A percentile compares a stretch with the other conserved stretches of the same genome.
These are phyloP conservation scores for Nycticorax nycticorax DNA, from an alignment of 2,113 vertebrate genomes.

Conservation along the genomic window DNA sequence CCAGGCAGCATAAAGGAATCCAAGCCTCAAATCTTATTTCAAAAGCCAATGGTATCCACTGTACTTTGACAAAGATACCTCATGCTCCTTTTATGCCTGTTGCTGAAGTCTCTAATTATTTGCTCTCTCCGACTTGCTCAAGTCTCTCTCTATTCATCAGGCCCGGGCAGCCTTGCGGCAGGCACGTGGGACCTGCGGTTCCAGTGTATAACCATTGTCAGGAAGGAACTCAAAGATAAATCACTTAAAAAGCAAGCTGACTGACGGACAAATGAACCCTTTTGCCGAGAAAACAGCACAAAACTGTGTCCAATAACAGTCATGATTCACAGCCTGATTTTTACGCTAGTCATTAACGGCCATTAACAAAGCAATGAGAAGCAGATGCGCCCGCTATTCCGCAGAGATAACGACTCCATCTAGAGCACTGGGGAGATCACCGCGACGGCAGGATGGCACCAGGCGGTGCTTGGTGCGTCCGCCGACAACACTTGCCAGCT, in stretches of 20 bases:
- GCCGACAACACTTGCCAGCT: not conserved
- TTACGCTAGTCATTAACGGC: conserved; percentile 16
- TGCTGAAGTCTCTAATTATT: conserved; percentile 47
- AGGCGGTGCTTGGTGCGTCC: not conserved
- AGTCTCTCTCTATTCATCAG: conserved; percentile 12
- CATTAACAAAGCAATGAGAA: conserved; percentile 21
- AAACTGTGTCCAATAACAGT: conserved; percentile 19
- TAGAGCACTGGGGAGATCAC: conserved; percentile 1
- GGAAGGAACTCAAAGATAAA: conserved; percentile 32
- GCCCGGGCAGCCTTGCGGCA: not conserved
- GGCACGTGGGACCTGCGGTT: not conserved
- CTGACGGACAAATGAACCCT: not conserved
- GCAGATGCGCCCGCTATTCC: conserved; percentile 48
- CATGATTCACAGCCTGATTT: conserved; percentile 19
- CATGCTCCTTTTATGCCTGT: not conserved
- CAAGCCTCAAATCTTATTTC: conserved; percentile 25
- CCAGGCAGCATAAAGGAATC: conserved; percentile 10
- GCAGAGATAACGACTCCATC: conserved; percentile 20
- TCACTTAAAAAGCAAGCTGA: conserved; percentile 24
- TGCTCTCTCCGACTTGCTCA: not conserved
- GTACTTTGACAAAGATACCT: conserved; percentile 16
- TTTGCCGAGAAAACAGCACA: conserved; percentile 54
- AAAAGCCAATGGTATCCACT: not conserved
- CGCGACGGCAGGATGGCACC: not conserved
- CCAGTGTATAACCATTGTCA: conserved; percentile 47